Conservation (phyloP, 2,888 invertebrate species). For the Tribolium freemani region DNA sequence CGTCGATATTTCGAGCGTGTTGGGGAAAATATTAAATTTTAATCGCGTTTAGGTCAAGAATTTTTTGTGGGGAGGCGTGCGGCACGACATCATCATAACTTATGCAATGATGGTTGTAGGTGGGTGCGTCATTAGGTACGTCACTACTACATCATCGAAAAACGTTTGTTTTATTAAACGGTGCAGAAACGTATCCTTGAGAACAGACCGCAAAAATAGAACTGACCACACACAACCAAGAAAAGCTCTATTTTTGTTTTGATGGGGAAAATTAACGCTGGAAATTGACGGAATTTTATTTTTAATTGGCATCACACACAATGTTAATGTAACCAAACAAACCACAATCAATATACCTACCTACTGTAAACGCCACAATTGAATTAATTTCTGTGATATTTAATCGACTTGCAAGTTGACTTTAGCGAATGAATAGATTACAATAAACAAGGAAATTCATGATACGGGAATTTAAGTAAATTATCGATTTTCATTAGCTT, state of each 20-base stretch:
- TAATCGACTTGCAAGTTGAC: background rate
- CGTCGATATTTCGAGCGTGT: conserved; percentile 20
- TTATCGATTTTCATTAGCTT: conserved; percentile 12
- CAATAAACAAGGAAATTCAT: background rate
- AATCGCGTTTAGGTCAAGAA: conserved; percentile 25
- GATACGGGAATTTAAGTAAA: conserved; percentile 5
- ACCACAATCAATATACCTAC: background rate
- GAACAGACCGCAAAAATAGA: background rate
- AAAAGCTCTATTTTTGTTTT: background rate
- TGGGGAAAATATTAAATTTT: conserved; percentile 17
- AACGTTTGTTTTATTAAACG: background rate
- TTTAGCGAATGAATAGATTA: background rate
- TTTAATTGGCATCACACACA: background rate
- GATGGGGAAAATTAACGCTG: background rate
- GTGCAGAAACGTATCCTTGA: background rate
- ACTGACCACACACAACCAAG: background rate
- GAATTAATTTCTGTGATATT: background rate
- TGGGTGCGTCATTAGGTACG: conserved; percentile 21
- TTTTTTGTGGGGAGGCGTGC: conserved; percentile 4
- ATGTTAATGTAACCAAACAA: background rate
- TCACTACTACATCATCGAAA: conserved; percentile 14
- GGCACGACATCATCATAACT: conserved; percentile 22
- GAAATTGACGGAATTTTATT: background rate
- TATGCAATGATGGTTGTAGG: background rate
- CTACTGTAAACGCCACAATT: background rate